Evolutionary conservation across 2,113 vertebrate genomes (phyloP), one percentile per base, ranked within the genome.

Genomic region (Myanophis thanlyinensis): DNA sequence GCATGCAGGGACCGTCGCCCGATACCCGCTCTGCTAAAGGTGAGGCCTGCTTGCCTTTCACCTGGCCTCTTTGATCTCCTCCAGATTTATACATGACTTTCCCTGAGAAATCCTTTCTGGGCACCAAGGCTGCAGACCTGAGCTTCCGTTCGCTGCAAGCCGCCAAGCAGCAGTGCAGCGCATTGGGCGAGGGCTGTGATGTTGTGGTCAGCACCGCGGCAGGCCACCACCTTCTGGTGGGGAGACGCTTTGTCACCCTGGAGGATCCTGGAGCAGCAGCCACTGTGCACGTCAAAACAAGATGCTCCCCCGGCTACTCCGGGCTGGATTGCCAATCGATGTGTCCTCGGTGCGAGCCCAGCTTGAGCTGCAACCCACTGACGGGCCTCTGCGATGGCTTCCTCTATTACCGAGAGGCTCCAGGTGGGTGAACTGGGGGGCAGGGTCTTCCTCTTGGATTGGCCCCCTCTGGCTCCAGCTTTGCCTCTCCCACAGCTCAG

Each of bases 291-390:
- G n/a, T 94, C 59, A 93, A 92, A 51, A 27, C 62, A 15, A 46
- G 88, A 2, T 94, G 94, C 85, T 89, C 40, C 52, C 87, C 90
- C 0, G 94, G 94, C 46, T 91, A 51, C 22, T 87, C 88, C 3
- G 94, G 94, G 25, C n/a, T 51, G 22, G 94, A 93, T 27, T 94
- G 94, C 27, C 94, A 94, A 22, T 59, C 88, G 0, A 35, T 40
- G 90, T 93, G 92, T 12, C 92, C 84, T n/a, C 92, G 1, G 1
- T 94, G 94, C 25, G 25, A 84, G 1, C 25, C 87, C 46, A 54
- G 92, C 13, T 11, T 92, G 51, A 90, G 53, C 48, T 94, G 92
- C 91, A 94, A 93, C 59, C 92, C 90, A 0, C 80, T 84, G 27
- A 93, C 88, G 0, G 92, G 90, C 40, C 48, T 51, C 46, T 93